Conservation (phyloP, 2,888 invertebrate species). For the Platerodrilus igneus region DNA sequence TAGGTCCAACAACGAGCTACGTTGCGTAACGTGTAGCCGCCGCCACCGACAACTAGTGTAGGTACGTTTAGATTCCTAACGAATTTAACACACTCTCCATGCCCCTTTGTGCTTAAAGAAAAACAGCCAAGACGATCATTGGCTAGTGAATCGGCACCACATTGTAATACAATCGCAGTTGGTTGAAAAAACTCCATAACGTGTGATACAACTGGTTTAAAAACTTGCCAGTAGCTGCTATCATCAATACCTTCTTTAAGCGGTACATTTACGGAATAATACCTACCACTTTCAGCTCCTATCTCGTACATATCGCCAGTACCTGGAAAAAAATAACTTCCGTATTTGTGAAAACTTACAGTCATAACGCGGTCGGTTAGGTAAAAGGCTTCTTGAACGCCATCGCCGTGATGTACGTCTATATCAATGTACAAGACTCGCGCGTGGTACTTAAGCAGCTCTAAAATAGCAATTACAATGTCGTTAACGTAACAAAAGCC, state of each 20-base stretch:
- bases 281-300: conserved; percentile 91
- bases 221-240: conserved; percentile 81
- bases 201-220: conserved; percentile 87
- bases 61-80: conserved; percentile 91
- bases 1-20: conserved; percentile 99
- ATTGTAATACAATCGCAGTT: conserved; percentile 94
- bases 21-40: conserved; percentile 87
- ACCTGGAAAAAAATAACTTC: conserved; percentile 96
- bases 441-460: conserved; percentile 88
- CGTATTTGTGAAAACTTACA: conserved; percentile 98
- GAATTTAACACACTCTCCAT: conserved; percentile 96
- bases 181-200: conserved; percentile 98
- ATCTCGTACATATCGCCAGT: conserved; percentile 99
- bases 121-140: conserved; percentile 95
- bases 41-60: conserved; percentile 61
- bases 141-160: conserved; percentile 96
- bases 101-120: conserved; percentile 89
- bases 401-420: conserved; percentile 96
- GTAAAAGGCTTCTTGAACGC: conserved; percentile 97
- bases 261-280: conserved; percentile 98
- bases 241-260: conserved; percentile 97
- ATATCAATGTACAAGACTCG: conserved; percentile 97
- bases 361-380: conserved; percentile 98
- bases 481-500: conserved; percentile 99
- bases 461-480: conserved; percentile 95